Conservation (phyloP, 2,113 vertebrate genomes). For the Rhea americana region DNA sequence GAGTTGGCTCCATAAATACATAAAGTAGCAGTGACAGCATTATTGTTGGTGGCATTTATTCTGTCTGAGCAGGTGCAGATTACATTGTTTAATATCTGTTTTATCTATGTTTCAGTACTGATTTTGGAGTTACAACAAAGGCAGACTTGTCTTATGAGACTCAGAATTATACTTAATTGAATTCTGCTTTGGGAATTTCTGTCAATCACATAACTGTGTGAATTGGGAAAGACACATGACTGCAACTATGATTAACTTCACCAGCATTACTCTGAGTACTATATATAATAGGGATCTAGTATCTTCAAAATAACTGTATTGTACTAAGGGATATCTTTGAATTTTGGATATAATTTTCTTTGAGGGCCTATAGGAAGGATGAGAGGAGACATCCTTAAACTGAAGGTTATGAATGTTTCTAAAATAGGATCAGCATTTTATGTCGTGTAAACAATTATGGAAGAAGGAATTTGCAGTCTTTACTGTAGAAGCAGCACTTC, state of each 20-base stretch:
- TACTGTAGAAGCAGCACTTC: neutral
- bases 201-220: slow-evolving; percentile 52
- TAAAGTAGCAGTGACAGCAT: neutral
- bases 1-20: neutral
- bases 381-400: neutral
- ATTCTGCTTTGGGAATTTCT: slow-evolving; percentile 61
- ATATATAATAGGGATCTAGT: neutral
- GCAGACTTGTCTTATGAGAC: slow-evolving; percentile 57
- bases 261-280: neutral
- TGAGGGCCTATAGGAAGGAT: neutral
- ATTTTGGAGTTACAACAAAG: slow-evolving; percentile 60
- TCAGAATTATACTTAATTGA: slow-evolving; percentile 68
- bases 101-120: slow-evolving; percentile 61
- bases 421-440: neutral
- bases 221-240: slow-evolving; percentile 24
- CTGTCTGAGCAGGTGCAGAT: slow-evolving; percentile 31
- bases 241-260: slow-evolving; percentile 56
- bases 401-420: neutral
- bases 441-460: neutral
- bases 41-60: slow-evolving; percentile 41
- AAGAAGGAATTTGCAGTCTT: neutral
- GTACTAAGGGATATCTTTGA: slow-evolving; percentile 21
- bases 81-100: slow-evolving; percentile 67
- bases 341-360: slow-evolving; percentile 23
- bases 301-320: slow-evolving; percentile 16